A percentile compares a stretch with the other conserved stretches of the same genome.
Evolutionary conservation across 1,140 invertebrate genomes (phyloP).

Genomic region (Temnothorax curvispinosus): DNA sequence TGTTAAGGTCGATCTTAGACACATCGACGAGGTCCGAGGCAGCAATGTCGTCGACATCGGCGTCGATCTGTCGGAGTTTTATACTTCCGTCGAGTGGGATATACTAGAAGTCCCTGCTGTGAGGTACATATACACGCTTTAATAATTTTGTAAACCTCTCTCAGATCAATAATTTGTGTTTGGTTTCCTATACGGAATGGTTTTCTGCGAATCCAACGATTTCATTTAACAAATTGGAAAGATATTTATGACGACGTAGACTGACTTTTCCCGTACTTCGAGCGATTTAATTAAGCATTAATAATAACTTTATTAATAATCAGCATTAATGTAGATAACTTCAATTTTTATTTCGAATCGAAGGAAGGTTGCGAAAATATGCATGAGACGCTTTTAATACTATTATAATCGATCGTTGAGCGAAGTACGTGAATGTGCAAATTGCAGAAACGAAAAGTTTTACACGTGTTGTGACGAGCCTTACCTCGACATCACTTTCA

Average conservation of each 20-base stretch:
- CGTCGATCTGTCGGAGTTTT: slow-evolving; percentile 97
- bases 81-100: slow-evolving; percentile 99
- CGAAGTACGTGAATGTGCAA: neutral
- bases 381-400: neutral
- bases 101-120: slow-evolving; percentile 98
- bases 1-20: slow-evolving; percentile 93
- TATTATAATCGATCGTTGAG: neutral
- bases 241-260: neutral
- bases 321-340: neutral
- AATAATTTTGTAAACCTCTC: neutral
- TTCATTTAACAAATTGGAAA: neutral
- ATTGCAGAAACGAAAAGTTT: slow-evolving; percentile 94
- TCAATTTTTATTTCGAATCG: slow-evolving; percentile 2
- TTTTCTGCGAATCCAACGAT: neutral
- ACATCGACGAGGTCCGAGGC: slow-evolving; percentile 93
- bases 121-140: slow-evolving; percentile 87
- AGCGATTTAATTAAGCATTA: neutral
- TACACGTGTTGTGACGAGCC: slow-evolving; percentile 99
- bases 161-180: neutral
- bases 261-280: neutral
- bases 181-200: neutral
- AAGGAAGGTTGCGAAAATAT: neutral
- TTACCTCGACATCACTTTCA: slow-evolving; percentile 99
- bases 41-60: slow-evolving; percentile 94
- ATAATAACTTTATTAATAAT: slow-evolving; percentile 8